Conservation (phyloP, 2,797 vertebrate genomes). For the Coregonus sp. region DNA sequence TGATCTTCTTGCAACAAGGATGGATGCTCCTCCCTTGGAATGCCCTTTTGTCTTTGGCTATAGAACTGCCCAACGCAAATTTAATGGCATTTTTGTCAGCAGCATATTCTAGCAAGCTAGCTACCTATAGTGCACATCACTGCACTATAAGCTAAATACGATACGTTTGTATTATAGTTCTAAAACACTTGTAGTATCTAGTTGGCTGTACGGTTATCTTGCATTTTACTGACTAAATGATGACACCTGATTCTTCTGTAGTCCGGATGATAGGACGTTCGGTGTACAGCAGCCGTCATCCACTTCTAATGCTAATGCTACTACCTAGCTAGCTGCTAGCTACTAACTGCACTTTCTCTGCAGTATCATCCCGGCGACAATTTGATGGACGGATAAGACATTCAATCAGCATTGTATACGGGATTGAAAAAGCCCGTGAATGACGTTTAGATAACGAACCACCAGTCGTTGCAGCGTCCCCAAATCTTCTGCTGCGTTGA, state of each 20-base stretch:
- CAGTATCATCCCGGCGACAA: background rate
- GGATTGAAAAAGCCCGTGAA: background rate
- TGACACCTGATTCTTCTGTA: background rate
- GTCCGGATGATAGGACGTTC: background rate
- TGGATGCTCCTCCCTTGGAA: background rate
- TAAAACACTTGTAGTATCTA: background rate
- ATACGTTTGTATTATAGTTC: background rate
- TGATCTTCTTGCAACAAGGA: background rate
- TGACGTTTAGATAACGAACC: background rate
- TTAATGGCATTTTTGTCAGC: background rate
- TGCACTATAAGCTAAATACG: background rate
- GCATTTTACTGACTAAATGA: background rate
- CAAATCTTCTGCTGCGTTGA: background rate
- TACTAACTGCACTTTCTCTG: background rate
- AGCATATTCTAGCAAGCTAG: background rate
- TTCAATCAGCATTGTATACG: conserved; percentile 17
- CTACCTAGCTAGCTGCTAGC: background rate
- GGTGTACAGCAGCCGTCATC: background rate
- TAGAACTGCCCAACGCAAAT: background rate
- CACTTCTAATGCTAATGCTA: background rate
- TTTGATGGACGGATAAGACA: conserved; percentile 21
- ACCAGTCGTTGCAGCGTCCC: background rate
- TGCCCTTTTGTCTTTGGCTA: background rate
- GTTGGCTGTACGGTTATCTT: background rate
- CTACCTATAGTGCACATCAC: background rate